A percentile compares a stretch with the other conserved stretches of the same genome.
Conservation (phyloP, 2,797 vertebrate species). For the Mycteria americana region DNA sequence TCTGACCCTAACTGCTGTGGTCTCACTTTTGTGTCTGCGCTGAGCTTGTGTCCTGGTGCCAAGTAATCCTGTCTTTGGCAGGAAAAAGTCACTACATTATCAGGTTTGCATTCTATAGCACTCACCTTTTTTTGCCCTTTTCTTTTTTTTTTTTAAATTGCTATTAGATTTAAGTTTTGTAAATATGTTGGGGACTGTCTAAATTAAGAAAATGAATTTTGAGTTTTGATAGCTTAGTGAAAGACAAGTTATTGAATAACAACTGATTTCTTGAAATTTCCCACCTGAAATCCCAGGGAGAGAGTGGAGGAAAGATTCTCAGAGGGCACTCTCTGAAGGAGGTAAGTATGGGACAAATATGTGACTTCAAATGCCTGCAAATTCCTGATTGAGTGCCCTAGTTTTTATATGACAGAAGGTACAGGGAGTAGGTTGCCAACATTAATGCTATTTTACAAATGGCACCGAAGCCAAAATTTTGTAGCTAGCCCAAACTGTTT, state of each 20-base stretch:
- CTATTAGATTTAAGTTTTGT: not conserved
- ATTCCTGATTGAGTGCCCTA: not conserved
- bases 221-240: not conserved
- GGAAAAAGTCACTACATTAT: not conserved
- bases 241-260: not conserved
- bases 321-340: not conserved
- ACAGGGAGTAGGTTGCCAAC: not conserved
- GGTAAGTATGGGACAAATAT: not conserved
- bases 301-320: not conserved
- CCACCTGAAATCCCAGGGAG: not conserved
- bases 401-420: not conserved
- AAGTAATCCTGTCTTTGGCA: not conserved
- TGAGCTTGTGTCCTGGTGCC: not conserved
- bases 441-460: not conserved
- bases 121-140: not conserved
- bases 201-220: not conserved
- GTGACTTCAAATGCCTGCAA: not conserved
- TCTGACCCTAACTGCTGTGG: not conserved
- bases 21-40: not conserved
- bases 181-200: not conserved
- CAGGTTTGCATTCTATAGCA: not conserved
- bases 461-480: not conserved
- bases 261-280: not conserved
- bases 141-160: not conserved
- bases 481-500: not conserved